Conservation (phyloP, 2,797 vertebrate genomes). For the Chromobotia macracanthus region DNA sequence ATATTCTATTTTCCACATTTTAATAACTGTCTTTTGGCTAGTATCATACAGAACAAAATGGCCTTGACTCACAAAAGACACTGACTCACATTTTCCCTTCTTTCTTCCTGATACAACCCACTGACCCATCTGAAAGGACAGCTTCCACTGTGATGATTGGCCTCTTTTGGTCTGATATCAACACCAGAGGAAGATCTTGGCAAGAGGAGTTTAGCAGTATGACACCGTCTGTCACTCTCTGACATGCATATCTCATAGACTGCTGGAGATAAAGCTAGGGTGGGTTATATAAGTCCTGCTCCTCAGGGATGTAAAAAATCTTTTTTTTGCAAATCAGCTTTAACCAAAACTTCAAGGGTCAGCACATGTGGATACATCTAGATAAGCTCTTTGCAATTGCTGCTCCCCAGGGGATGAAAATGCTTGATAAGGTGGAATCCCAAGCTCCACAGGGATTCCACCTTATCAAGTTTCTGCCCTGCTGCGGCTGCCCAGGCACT, state of each 20-base stretch:
- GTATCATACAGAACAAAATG: too few species aligned
- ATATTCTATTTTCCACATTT: too few species aligned
- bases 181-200: slow-evolving; percentile 25
- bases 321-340: slow-evolving; percentile 41
- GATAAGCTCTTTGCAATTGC: slow-evolving; percentile 44
- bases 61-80: too few species aligned
- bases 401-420: slow-evolving; percentile 35
- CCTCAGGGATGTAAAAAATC: slow-evolving; percentile 16
- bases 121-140: slow-evolving; percentile 9
- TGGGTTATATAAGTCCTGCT: slow-evolving; percentile 31
- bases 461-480: slow-evolving; percentile 58
- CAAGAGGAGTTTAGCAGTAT: neutral
- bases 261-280: slow-evolving; percentile 41
- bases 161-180: slow-evolving; percentile 33
- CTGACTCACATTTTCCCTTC: neutral
- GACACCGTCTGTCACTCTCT: slow-evolving; percentile 41
- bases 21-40: too few species aligned
- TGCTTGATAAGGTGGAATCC: too few species aligned
- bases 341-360: slow-evolving; percentile 47
- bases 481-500: slow-evolving; percentile 52
- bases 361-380: slow-evolving; percentile 16
- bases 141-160: slow-evolving; percentile 21
- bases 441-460: slow-evolving; percentile 47
- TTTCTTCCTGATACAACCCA: slow-evolving; percentile 12
- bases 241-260: slow-evolving; percentile 43